Percentiles rank a stretch among this genome's conserved stretches.
Conservation (phyloP, 1,140 invertebrate genomes). For the Drosophila bocqueti region DNA sequence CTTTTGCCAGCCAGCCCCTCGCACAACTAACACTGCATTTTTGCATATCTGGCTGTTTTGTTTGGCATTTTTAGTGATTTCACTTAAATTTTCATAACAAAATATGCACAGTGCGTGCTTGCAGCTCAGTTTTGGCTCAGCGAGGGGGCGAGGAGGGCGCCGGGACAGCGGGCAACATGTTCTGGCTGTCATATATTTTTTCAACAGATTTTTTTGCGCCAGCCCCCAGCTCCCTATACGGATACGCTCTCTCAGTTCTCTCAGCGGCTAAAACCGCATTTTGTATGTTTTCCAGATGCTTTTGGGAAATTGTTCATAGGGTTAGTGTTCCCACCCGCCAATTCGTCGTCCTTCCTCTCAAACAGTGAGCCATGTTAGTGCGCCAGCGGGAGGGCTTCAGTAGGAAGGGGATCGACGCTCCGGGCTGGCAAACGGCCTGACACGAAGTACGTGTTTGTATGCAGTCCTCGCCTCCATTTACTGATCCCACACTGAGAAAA, state of each 20-base stretch:
- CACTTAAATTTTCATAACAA: constrained; percentile 84
- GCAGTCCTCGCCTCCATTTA: constrained; percentile 44
- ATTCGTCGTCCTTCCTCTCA: constrained; percentile 18
- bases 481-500: constrained; percentile 27
- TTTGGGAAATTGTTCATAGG: constrained; percentile 76
- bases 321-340: constrained; percentile 60
- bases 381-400: constrained; percentile 5
- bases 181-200: constrained; percentile 79
- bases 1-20: constrained; percentile 1
- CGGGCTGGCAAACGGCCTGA: constrained; percentile 57
- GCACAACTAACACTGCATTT: constrained; percentile 43
- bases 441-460: constrained; percentile 73
- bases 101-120: constrained; percentile 78
- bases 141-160: background rate
- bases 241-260: constrained; percentile 59
- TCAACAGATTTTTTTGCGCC: constrained; percentile 65
- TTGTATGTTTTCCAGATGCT: constrained; percentile 78
- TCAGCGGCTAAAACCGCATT: constrained; percentile 77
- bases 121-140: constrained; percentile 60
- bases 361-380: constrained; percentile 38
- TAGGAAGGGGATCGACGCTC: constrained; percentile 16
- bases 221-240: constrained; percentile 24
- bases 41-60: constrained; percentile 75
- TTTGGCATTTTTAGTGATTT: constrained; percentile 83
- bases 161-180: constrained; percentile 36